phyloP scores from a whole-genome alignment of 1,140 invertebrate genomes.

The Gonatopus flavifemur region DNA sequence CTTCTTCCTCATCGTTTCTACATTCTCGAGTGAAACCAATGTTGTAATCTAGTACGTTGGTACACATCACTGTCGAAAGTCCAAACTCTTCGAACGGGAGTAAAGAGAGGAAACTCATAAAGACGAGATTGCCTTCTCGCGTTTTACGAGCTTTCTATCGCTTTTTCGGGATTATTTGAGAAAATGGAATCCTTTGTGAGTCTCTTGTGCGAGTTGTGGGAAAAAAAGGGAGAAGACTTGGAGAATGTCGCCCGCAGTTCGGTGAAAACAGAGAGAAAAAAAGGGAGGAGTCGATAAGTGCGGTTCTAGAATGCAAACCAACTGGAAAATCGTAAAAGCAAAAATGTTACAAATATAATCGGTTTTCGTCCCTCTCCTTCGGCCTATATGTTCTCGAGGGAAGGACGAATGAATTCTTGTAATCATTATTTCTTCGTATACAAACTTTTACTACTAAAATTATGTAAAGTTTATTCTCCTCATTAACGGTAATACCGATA shows the following conservation, averaged over 20 bases:
- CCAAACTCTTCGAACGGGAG: constrained; percentile 12
- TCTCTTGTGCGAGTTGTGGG: constrained; percentile 1
- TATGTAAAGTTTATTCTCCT: too few species aligned
- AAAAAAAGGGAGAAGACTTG: not conserved
- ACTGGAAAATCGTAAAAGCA: constrained; percentile 43
- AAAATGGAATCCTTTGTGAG: constrained; percentile 44
- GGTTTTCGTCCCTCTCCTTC: not conserved
- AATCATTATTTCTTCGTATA: too few species aligned
- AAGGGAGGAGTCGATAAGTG: not conserved
- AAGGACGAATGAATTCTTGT: too few species aligned
- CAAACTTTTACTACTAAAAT: too few species aligned
- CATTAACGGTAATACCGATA: too few species aligned
- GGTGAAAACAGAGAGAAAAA: not conserved
- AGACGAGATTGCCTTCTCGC: constrained; percentile 37
- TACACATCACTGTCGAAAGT: too few species aligned
- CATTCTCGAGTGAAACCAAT: too few species aligned
- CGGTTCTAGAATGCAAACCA: constrained; percentile 34
- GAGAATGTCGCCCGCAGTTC: too few species aligned
- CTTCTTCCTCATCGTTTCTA: too few species aligned
- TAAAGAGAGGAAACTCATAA: constrained; percentile 37
- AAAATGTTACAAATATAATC: constrained; percentile 36
- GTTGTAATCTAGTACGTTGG: too few species aligned
- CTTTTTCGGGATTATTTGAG: constrained; percentile 47
- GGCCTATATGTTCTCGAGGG: not conserved
- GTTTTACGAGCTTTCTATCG: constrained; percentile 44